These are phyloP conservation scores for Rachycentron canadum DNA, from an alignment of 2,797 vertebrate species.

Conservation along the genomic window DNA sequence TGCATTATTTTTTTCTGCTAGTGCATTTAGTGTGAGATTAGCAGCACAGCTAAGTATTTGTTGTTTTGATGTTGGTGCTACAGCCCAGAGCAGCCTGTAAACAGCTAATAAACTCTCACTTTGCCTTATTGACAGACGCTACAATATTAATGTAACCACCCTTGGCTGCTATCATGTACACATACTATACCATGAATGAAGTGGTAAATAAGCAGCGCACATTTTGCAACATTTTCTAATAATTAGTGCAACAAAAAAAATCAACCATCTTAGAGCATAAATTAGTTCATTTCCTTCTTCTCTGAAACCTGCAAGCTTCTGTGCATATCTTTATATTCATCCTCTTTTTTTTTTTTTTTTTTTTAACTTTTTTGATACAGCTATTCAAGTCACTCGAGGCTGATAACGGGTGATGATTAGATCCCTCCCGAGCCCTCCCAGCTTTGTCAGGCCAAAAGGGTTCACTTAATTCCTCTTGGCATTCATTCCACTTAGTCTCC, in stretches of 20 bases:
- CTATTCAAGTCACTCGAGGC: constrained; percentile 37
- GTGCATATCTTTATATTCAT: neutral
- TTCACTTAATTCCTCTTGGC: constrained; percentile 71
- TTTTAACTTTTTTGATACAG: neutral
- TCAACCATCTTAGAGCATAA: neutral
- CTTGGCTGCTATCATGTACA: no score
- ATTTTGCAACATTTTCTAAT: neutral
- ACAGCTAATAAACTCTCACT: no score
- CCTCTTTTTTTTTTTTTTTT: neutral
- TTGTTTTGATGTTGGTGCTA: neutral
- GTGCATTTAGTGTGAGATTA: neutral
- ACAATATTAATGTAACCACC: no score
- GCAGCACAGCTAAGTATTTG: no score
- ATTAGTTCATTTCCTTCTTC: neutral
- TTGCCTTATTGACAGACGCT: no score
- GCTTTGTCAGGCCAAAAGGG: constrained; percentile 57
- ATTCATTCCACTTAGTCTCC: constrained; percentile 62
- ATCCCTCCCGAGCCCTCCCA: constrained; percentile 44
- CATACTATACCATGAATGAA: no score
- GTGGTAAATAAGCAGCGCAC: neutral
- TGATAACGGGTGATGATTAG: constrained; percentile 64
- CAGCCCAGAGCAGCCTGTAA: neutral
- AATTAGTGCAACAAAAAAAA: neutral
- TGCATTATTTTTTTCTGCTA: neutral
- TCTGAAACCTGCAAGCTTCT: neutral